A percentile compares a stretch with the other conserved stretches of the same genome.
Conservation (phyloP, 2,797 vertebrate species). For the Xyrichtys novacula region DNA sequence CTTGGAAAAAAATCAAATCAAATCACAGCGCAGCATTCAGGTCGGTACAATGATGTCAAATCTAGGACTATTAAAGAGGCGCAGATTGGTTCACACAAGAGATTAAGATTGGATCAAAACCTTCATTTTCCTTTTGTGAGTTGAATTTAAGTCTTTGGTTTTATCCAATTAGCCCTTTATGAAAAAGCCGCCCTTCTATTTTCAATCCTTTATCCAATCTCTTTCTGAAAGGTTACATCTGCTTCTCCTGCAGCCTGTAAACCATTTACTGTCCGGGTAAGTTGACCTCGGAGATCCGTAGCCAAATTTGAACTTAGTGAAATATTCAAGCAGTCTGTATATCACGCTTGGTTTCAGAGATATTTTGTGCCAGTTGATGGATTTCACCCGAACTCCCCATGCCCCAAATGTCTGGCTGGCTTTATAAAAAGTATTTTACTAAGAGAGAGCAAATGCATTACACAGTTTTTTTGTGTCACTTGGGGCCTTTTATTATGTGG, state of each 20-base stretch:
- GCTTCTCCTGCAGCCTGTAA: background rate
- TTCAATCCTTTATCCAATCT: constrained; percentile 14
- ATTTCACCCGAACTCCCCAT: constrained; percentile 46
- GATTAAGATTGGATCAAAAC: constrained; percentile 19
- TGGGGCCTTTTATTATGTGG: constrained; percentile 75
- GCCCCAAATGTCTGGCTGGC: constrained; percentile 43
- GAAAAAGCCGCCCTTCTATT: constrained; percentile 8
- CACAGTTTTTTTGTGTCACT: constrained; percentile 67
- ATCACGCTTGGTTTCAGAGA: constrained; percentile 34
- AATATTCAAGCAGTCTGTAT: constrained; percentile 38
- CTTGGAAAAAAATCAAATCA: constrained; percentile 13
- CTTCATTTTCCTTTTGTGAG: background rate
- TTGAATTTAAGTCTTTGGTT: background rate
- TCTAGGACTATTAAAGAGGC: background rate
- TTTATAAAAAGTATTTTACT: constrained; percentile 66
- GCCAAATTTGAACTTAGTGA: constrained; percentile 21
- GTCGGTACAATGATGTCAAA: background rate
- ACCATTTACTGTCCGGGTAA: background rate
- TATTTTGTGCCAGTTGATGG: constrained; percentile 36
- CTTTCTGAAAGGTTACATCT: constrained; percentile 32
- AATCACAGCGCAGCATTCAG: background rate
- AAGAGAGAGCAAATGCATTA: constrained; percentile 75
- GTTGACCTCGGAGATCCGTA: constrained; percentile 5
- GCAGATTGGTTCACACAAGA: background rate
- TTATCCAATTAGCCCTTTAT: constrained; percentile 20